Evolutionary conservation across 1,140 invertebrate genomes (phyloP).

Genomic region (Palaemon carinicauda): DNA sequence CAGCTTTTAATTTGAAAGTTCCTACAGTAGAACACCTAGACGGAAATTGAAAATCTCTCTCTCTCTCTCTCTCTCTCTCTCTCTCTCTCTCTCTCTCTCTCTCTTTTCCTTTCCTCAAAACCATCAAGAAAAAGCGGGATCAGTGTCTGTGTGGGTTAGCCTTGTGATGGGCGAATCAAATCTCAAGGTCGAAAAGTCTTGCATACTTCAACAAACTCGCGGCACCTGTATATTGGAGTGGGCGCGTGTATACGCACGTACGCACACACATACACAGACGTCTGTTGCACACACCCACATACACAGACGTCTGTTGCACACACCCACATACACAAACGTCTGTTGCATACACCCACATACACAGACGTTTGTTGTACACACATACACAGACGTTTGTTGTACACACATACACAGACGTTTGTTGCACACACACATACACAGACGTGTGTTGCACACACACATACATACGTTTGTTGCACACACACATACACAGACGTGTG

Average conservation of each 20-base stretch:
- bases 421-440: slow-evolving; percentile 13
- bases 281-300: slow-evolving; percentile 24
- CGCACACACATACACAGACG: slow-evolving; percentile 20
- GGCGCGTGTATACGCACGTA: background rate
- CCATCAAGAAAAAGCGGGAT: background rate
- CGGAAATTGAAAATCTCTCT: background rate
- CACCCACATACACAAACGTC: background rate
- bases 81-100: background rate
- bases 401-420: slow-evolving; percentile 23
- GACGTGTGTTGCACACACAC: too few species aligned
- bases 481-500: slow-evolving; percentile 13
- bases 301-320: slow-evolving; percentile 1
- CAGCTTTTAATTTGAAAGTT: background rate
- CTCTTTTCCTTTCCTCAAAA: background rate
- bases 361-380: slow-evolving; percentile 6
- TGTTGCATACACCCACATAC: slow-evolving; percentile 4
- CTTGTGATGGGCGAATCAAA: too few species aligned
- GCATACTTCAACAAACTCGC: background rate
- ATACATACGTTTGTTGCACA: too few species aligned
- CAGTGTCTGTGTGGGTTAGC: too few species aligned
- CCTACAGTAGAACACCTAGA: background rate
- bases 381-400: background rate
- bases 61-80: background rate
- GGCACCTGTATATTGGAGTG: too few species aligned
- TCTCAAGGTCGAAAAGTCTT: too few species aligned